phyloP scores from a whole-genome alignment of 2,797 vertebrate genomes.

The Apogon hyalosoma region DNA sequence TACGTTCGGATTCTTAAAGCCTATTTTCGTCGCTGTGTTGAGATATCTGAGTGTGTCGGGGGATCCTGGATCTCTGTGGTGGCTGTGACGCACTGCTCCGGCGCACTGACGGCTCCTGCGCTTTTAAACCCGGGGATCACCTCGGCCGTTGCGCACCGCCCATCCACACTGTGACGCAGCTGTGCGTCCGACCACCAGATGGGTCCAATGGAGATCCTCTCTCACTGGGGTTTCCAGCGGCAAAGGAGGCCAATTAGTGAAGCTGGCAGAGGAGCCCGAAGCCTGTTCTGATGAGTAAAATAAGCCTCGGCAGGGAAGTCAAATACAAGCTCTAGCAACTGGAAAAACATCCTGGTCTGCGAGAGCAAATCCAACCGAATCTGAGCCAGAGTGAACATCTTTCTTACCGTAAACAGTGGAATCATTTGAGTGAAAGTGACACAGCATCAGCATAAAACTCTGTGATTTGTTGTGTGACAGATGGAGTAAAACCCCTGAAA shows the following conservation, averaged over 20 bases:
- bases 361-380: background rate
- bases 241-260: conserved; percentile 40
- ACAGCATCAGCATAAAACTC: background rate
- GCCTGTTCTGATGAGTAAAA: conserved; percentile 17
- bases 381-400: background rate
- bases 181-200: conserved; percentile 65
- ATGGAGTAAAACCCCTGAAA: conserved; percentile 1
- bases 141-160: conserved; percentile 80
- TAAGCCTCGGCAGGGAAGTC: conserved; percentile 1
- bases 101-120: conserved; percentile 77
- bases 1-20: background rate
- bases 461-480: conserved; percentile 3
- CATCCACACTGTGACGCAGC: conserved; percentile 82
- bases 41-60: conserved; percentile 54
- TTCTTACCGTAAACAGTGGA: conserved; percentile 13
- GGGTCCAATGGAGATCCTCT: conserved; percentile 68
- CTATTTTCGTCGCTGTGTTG: conserved; percentile 25
- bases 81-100: conserved; percentile 91
- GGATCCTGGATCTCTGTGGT: conserved; percentile 74
- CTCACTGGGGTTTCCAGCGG: conserved; percentile 60
- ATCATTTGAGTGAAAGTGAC: background rate
- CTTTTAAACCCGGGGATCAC: conserved; percentile 97
- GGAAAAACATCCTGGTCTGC: background rate
- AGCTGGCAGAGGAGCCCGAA: conserved; percentile 26
- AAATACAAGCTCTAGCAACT: background rate